phyloP scores from a whole-genome alignment of 2,113 vertebrate genomes.

The Zosterops borbonicus region DNA sequence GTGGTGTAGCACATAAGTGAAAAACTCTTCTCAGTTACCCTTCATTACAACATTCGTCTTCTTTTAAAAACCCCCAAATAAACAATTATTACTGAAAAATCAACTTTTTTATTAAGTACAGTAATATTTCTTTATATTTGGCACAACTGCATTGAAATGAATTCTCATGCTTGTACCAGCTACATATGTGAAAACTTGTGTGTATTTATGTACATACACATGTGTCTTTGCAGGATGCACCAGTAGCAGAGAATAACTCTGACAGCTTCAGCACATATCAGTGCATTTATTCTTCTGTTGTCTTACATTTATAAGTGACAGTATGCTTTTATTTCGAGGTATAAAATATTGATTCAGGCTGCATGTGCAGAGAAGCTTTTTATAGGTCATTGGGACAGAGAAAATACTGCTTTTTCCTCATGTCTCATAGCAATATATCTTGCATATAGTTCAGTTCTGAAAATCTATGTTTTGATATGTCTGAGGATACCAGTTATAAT shows the following conservation, averaged over 20 bases:
- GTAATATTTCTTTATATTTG: neutral
- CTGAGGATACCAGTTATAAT: conserved; percentile 33
- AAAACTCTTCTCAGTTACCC: neutral
- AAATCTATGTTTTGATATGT: conserved; percentile 33
- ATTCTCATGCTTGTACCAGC: neutral
- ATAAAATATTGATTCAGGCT: neutral
- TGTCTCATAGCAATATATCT: neutral
- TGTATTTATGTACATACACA: accelerated
- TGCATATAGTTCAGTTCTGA: neutral
- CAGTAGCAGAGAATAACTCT: neutral
- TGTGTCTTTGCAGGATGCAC: too few species aligned
- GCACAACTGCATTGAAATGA: neutral
- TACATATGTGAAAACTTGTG: accelerated
- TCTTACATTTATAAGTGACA: neutral
- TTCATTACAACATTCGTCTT: neutral
- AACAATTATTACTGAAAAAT: neutral
- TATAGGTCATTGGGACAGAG: conserved; percentile 11
- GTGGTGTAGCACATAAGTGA: neutral
- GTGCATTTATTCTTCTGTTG: neutral
- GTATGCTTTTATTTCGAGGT: neutral
- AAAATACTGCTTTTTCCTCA: neutral
- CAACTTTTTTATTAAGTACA: neutral
- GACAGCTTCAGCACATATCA: neutral
- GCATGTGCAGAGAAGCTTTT: neutral
- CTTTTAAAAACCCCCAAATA: neutral